Evolutionary conservation across 2,888 invertebrate species (phyloP).

Genomic region (Ernsta delagoae): DNA sequence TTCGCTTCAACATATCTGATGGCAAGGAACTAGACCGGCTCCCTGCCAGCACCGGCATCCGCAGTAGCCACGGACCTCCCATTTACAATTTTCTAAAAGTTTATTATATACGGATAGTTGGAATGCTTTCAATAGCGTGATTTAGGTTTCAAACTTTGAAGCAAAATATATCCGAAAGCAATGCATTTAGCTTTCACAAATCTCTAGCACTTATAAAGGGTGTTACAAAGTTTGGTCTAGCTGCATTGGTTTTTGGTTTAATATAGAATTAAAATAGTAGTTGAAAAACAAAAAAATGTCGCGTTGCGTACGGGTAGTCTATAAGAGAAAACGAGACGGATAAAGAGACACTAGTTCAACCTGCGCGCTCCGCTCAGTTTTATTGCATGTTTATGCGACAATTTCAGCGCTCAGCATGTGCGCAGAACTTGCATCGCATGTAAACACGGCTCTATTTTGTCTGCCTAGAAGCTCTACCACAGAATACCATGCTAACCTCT

Average conservation of each 20-base stretch:
- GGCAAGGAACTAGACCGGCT: no score
- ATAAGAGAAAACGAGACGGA: slow-evolving; percentile 37
- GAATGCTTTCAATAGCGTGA: slow-evolving; percentile 65
- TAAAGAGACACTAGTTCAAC: neutral
- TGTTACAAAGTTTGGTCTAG: slow-evolving; percentile 1
- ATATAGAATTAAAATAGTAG: neutral
- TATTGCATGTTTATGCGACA: neutral
- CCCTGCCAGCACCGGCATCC: no score
- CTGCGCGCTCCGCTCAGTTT: neutral
- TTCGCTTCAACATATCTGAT: no score
- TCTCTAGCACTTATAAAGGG: neutral
- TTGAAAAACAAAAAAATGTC: neutral
- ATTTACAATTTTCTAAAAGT: fast-evolving
- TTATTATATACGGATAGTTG: slow-evolving; percentile 45
- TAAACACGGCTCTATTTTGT: slow-evolving; percentile 3
- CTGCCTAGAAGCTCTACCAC: no score
- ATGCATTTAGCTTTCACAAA: neutral
- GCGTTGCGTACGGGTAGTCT: slow-evolving; percentile 2
- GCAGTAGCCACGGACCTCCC: slow-evolving; percentile 72
- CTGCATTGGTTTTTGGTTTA: neutral
- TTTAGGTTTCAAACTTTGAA: slow-evolving; percentile 55
- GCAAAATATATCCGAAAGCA: slow-evolving; percentile 38
- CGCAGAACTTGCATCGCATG: neutral
- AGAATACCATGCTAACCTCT: no score
- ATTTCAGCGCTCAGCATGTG: slow-evolving; percentile 2